Evolutionary conservation across 2,797 vertebrate species (phyloP), one percentile per base, ranked within the genome.

Genomic region (Rhinichthys osculus): DNA sequence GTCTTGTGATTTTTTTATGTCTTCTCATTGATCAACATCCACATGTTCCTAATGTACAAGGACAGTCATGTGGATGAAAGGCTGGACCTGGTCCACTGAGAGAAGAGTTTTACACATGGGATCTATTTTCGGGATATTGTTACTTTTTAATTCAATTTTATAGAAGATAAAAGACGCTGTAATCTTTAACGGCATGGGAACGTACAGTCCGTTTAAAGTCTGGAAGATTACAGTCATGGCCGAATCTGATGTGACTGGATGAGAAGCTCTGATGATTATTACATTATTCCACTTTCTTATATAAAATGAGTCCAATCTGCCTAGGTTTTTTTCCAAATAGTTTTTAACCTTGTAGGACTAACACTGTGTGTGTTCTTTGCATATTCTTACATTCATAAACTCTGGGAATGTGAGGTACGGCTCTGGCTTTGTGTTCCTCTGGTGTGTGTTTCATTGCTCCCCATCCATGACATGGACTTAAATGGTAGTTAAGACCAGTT

Each of bases 361-460:
- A 30, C 6, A 27, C 21, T 0, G 1, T 40, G 10, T 40, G 52
- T 54, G 23, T 11, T 47, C 47, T 74, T 52, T 35, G 62, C 38
- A 2, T 74, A 30, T 77, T 44, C 54, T 64, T 16, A 17, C 42
- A 33, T 77, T 71, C 40, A 54, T 62, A 10, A 62, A n/a, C 30
- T 27, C 38, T 84, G 67, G 66, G 5, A 35, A 35, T 33, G 30
- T 40, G 50, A 35, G 83, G 13, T 2, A 0, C 23, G 13, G 47
- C 27, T 21, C 64, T 4, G 5, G n/a, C n/a, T 27, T 50, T n/a
- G 30, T 66, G 66, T 57, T 83, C 57, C 30, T 79, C 17, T 67
- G 69, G 44, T 30, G 35, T 23, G 7, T 44, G 47, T 84, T 83
- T 83, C 30, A 83, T 80, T 44, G 85, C 47, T 81, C 71, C 79